phyloP scores from a whole-genome alignment of 2,888 invertebrate species.

The Crematogaster levior region DNA sequence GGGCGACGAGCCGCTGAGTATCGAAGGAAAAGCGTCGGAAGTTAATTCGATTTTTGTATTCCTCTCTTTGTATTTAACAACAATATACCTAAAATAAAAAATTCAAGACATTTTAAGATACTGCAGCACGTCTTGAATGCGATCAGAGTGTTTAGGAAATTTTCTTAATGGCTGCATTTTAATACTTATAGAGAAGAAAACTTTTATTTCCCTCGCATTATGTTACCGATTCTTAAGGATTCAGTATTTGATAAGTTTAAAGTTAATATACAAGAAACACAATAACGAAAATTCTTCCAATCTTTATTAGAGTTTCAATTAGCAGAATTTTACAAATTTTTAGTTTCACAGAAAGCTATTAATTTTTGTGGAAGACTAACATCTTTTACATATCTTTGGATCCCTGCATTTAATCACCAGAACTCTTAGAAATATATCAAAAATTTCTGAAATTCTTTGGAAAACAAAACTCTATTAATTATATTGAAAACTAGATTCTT shows the following conservation, averaged over 20 bases:
- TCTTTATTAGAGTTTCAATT: not conserved
- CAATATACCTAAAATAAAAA: too few species aligned
- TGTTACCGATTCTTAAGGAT: not conserved
- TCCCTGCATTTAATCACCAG: not conserved
- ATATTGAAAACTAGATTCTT: not conserved
- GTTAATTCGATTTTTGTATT: slow-evolving; percentile 11
- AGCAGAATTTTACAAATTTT: not conserved
- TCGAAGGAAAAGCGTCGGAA: slow-evolving; percentile 38
- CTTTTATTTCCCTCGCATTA: not conserved
- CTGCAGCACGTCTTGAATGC: not conserved
- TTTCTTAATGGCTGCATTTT: not conserved
- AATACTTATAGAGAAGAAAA: not conserved
- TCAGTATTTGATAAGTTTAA: not conserved
- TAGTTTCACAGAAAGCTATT: not conserved
- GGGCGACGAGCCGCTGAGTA: slow-evolving; percentile 10
- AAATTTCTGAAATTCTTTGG: not conserved
- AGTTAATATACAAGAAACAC: not conserved
- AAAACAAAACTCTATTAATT: not conserved
- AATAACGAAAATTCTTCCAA: not conserved
- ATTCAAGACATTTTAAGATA: not conserved
- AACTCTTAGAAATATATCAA: not conserved
- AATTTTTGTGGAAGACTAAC: not conserved
- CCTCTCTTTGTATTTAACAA: slow-evolving; percentile 14
- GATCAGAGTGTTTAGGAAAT: not conserved
- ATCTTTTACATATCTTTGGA: not conserved